A percentile compares a stretch with the other conserved stretches of the same genome.
These are phyloP conservation scores for Puffinus mauretanicus DNA, from an alignment of 2,113 vertebrate species.

Conservation along the genomic window DNA sequence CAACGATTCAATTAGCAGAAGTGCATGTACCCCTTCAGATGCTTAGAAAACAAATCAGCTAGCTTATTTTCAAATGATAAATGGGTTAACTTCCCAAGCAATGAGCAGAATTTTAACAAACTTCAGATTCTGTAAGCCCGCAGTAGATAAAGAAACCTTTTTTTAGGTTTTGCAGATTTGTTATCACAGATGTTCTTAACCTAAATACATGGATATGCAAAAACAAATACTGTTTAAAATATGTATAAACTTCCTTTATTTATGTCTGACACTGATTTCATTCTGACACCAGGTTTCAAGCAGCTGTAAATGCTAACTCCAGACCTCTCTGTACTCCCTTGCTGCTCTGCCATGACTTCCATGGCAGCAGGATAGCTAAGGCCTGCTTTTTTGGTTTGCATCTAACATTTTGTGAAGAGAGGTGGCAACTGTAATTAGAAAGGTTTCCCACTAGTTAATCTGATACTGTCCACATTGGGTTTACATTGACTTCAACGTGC, in stretches of 20 bases:
- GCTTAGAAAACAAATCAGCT: background rate
- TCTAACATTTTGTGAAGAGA: background rate
- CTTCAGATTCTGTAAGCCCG: background rate
- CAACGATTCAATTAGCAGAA: constrained; percentile 57
- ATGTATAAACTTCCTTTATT: constrained; percentile 66
- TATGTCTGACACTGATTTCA: constrained; percentile 43
- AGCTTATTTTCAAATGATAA: background rate
- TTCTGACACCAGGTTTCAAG: constrained; percentile 1
- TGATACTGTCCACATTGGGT: background rate
- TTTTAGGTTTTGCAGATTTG: background rate
- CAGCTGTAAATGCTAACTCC: constrained; percentile 24
- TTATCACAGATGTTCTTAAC: constrained; percentile 65
- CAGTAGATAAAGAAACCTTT: background rate
- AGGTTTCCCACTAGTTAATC: background rate
- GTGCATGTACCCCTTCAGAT: constrained; percentile 8
- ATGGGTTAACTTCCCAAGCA: background rate
- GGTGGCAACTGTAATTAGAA: background rate
- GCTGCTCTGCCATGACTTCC: background rate
- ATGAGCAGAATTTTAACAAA: background rate
- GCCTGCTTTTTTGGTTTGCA: background rate
- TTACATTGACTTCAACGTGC: background rate
- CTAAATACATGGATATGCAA: constrained; percentile 50
- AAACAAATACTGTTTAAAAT: constrained; percentile 51
- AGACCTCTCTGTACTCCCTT: background rate
- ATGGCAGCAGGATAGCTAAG: background rate